Evolutionary conservation across 2,113 vertebrate species (phyloP).

Genomic region (Potamarius usumacintae): DNA sequence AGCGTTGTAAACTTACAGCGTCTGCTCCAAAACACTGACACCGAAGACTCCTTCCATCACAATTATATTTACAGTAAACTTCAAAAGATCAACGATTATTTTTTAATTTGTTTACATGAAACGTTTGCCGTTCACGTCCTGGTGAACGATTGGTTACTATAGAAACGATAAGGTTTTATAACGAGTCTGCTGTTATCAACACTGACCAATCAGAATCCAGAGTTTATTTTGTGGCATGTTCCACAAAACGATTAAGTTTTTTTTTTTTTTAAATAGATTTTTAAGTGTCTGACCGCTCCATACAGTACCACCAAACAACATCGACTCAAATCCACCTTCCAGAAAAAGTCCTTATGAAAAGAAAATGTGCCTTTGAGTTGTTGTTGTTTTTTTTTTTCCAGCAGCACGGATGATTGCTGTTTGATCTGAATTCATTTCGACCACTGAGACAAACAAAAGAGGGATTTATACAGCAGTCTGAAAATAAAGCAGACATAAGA

Average conservation of each 20-base stretch:
- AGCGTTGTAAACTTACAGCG: neutral
- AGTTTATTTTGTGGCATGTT: no score
- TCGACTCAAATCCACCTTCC: neutral
- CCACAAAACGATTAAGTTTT: no score
- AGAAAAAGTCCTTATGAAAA: neutral
- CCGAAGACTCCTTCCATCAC: neutral
- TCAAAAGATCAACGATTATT: no score
- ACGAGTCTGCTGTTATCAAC: neutral
- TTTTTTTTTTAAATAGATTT: neutral
- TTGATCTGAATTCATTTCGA: neutral
- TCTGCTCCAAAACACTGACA: neutral
- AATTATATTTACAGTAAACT: neutral
- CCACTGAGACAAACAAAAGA: neutral
- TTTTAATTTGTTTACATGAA: neutral
- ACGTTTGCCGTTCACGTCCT: neutral
- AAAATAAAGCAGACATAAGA: conserved; percentile 23
- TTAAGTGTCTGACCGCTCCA: neutral
- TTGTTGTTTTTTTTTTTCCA: neutral
- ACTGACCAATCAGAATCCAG: neutral
- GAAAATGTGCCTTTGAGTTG: neutral
- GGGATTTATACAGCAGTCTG: conserved; percentile 4
- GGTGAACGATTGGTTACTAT: neutral
- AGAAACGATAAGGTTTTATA: neutral
- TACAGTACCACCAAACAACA: neutral
- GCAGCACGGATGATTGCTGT: neutral